Conservation (phyloP, 2,797 vertebrate genomes). For the Diplodus puntazzo region DNA sequence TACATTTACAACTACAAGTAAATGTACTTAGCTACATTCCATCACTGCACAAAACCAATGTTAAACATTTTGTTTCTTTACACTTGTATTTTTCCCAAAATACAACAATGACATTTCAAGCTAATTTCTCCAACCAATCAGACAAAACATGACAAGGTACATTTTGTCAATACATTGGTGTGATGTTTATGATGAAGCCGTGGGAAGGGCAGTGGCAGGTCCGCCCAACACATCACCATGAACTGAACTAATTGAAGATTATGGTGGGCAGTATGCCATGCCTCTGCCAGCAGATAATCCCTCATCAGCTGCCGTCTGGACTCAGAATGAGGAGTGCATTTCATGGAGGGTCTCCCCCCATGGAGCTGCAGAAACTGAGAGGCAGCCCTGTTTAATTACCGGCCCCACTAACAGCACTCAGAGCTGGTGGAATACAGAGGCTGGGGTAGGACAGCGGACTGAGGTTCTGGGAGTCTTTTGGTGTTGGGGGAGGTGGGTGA, state of each 20-base stretch:
- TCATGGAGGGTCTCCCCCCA: conserved; percentile 87
- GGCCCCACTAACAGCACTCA: conserved; percentile 80
- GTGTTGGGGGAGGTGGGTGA: conserved; percentile 67
- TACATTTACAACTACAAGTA: too few relatives aligned
- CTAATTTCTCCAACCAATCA: background rate
- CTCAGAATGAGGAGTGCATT: conserved; percentile 89
- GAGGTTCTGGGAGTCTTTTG: conserved; percentile 63
- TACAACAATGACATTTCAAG: background rate
- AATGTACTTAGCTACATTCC: too few relatives aligned
- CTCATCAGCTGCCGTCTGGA: conserved; percentile 88
- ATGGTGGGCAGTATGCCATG: conserved; percentile 84
- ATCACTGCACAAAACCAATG: background rate
- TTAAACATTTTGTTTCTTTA: background rate
- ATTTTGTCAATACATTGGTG: background rate
- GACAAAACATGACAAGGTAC: too few relatives aligned
- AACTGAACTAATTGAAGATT: conserved; percentile 92
- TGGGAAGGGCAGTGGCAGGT: conserved; percentile 88
- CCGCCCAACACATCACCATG: conserved; percentile 79
- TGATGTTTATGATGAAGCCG: conserved; percentile 73
- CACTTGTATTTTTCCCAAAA: background rate
- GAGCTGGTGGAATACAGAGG: conserved; percentile 54
- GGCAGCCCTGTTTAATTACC: conserved; percentile 88
- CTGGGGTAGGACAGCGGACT: conserved; percentile 52
- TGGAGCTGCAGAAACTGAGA: conserved; percentile 88
- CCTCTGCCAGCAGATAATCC: conserved; percentile 88